phyloP scores from a whole-genome alignment of 2,113 vertebrate species.

The Gorilla gorilla region DNA sequence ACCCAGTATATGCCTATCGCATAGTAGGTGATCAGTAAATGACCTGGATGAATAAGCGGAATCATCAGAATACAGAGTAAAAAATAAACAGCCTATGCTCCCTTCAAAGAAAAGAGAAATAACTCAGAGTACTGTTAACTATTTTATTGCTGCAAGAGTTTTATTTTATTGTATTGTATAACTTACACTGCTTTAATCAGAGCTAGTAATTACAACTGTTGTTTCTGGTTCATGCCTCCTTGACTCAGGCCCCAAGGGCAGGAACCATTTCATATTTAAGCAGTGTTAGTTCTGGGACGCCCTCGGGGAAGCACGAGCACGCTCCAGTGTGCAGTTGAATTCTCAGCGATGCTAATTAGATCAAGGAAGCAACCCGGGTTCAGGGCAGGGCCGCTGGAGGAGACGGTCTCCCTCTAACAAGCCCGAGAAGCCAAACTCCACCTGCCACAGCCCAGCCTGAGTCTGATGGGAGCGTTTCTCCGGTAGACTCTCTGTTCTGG shows the following conservation, averaged over 20 bases:
- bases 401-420: constrained; percentile 13
- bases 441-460: neutral
- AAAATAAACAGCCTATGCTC: neutral
- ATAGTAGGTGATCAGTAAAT: neutral
- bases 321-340: constrained; percentile 71
- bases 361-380: constrained; percentile 33
- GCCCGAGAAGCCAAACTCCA: neutral
- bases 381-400: neutral
- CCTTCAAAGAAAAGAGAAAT: neutral
- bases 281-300: constrained; percentile 55
- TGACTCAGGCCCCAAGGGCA: constrained; percentile 65
- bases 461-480: neutral
- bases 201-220: constrained; percentile 76
- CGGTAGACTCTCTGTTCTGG: neutral
- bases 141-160: neutral
- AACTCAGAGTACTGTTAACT: neutral
- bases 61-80: neutral
- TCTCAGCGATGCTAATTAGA: constrained; percentile 77
- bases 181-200: constrained; percentile 75
- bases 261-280: constrained; percentile 80
- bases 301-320: constrained; percentile 66
- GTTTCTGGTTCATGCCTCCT: constrained; percentile 65
- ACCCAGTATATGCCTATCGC: neutral
- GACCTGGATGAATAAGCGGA: neutral
- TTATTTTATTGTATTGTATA: neutral